Percentiles rank a stretch among this genome's conserved stretches.
Conservation (phyloP, 1,140 invertebrate genomes). For the Heliconius eleuchia region DNA sequence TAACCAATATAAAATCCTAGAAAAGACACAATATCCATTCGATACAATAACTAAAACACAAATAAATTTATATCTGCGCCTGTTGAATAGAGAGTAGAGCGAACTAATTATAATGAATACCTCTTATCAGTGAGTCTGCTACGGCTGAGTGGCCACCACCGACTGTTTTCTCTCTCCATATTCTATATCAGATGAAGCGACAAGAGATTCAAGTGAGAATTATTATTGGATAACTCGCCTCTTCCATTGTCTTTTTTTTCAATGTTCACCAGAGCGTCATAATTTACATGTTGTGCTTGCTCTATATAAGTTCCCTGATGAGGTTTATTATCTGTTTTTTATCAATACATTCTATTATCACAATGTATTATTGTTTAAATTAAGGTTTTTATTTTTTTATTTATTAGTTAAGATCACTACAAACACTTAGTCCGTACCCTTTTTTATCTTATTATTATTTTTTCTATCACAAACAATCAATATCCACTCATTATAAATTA, state of each 20-base stretch:
- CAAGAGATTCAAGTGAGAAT: slow-evolving; percentile 75
- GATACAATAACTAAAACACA: too few relatives aligned
- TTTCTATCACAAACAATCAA: too few relatives aligned
- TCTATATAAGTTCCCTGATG: slow-evolving; percentile 49
- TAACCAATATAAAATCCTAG: neutral
- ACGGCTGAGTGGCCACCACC: neutral
- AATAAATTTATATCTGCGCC: neutral
- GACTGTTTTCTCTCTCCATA: slow-evolving; percentile 70
- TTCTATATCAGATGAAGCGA: slow-evolving; percentile 77
- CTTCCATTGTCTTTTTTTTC: slow-evolving; percentile 71
- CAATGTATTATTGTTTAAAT: neutral
- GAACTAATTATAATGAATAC: neutral
- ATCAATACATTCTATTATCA: slow-evolving; percentile 22
- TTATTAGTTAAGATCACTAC: too few relatives aligned
- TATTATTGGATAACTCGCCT: slow-evolving; percentile 77
- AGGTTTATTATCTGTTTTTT: slow-evolving; percentile 50
- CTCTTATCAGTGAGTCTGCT: neutral
- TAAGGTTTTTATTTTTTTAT: neutral
- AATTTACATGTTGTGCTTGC: slow-evolving; percentile 74
- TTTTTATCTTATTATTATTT: too few relatives aligned
- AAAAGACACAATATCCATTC: neutral
- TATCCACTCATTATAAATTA: too few relatives aligned
- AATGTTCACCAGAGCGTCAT: slow-evolving; percentile 64
- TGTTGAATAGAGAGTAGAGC: neutral
- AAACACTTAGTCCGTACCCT: too few relatives aligned